Evolutionary conservation across 2,113 vertebrate species (phyloP).

Genomic region (Speoplatyrhinus poulsoni): DNA sequence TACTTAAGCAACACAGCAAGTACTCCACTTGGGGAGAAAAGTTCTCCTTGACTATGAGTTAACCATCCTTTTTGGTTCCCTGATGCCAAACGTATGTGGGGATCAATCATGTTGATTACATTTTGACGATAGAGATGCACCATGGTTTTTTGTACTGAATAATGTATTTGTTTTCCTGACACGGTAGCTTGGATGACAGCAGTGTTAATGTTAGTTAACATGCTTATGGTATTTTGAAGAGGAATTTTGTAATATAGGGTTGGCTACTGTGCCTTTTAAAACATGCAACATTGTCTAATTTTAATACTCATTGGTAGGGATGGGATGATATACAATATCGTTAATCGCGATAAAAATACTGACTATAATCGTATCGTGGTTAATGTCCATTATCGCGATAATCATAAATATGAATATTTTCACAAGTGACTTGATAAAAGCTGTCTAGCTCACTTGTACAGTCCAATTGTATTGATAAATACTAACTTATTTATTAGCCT

Average conservation of each 20-base stretch:
- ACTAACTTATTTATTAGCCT: too few species aligned
- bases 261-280: too few species aligned
- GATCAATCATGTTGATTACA: slow-evolving; percentile 2
- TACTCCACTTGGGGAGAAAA: background rate
- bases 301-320: background rate
- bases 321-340: too few species aligned
- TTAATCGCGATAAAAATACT: too few species aligned
- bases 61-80: background rate
- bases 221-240: background rate
- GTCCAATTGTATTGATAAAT: too few species aligned
- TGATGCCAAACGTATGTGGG: background rate
- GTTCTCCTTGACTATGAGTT: background rate
- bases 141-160: background rate
- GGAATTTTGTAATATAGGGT: background rate
- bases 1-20: too few species aligned
- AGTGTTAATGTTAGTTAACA: background rate
- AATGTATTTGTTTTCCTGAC: background rate
- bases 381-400: too few species aligned
- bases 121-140: slow-evolving; percentile 1
- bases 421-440: too few species aligned
- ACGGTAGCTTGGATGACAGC: background rate
- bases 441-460: too few species aligned
- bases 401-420: too few species aligned
- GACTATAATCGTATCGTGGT: too few species aligned
- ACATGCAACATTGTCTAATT: background rate